A percentile compares a stretch with the other conserved stretches of the same genome.
Evolutionary conservation across 2,113 vertebrate species (phyloP).

Genomic region (Zosterops japonicus): DNA sequence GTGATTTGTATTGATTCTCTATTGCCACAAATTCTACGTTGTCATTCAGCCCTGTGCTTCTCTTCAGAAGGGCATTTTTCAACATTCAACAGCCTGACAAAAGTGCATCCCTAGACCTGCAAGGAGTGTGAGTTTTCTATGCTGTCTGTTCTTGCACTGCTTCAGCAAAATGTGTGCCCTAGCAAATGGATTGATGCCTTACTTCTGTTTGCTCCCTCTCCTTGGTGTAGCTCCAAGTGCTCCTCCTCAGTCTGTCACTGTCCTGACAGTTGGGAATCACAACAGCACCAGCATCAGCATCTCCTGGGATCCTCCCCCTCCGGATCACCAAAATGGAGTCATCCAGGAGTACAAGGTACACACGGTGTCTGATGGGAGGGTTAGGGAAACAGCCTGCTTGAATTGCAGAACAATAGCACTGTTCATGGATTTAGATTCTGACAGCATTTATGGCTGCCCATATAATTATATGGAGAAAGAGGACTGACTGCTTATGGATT

Average conservation of each 20-base stretch:
- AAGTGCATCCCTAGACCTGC: not conserved
- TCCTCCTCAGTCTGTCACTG: constrained; percentile 95
- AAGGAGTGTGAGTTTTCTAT: not conserved
- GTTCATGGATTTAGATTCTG: not conserved
- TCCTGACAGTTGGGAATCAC: constrained; percentile 92
- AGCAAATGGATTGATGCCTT: not conserved
- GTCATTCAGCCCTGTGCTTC: not conserved
- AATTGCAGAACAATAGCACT: not conserved
- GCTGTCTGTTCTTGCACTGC: not conserved
- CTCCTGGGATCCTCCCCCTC: constrained; percentile 96
- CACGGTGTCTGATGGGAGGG: not conserved
- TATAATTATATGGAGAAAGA: not conserved
- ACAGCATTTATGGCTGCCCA: not conserved
- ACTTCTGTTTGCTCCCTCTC: constrained; percentile 40
- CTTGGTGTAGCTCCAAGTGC: constrained; percentile 89
- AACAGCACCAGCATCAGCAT: constrained; percentile 98
- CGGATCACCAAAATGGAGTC: constrained; percentile 96
- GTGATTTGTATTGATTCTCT: not conserved
- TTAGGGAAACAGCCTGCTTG: not conserved
- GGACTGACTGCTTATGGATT: not conserved
- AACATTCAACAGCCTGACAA: not conserved
- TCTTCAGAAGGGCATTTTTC: constrained; percentile 28
- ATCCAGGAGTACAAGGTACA: constrained; percentile 97
- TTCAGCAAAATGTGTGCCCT: not conserved
- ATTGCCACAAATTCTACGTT: not conserved